Evolutionary conservation across 1,140 invertebrate species (phyloP), one percentile per base, ranked within the genome.

Genomic region (Aphelinus atriplicis): DNA sequence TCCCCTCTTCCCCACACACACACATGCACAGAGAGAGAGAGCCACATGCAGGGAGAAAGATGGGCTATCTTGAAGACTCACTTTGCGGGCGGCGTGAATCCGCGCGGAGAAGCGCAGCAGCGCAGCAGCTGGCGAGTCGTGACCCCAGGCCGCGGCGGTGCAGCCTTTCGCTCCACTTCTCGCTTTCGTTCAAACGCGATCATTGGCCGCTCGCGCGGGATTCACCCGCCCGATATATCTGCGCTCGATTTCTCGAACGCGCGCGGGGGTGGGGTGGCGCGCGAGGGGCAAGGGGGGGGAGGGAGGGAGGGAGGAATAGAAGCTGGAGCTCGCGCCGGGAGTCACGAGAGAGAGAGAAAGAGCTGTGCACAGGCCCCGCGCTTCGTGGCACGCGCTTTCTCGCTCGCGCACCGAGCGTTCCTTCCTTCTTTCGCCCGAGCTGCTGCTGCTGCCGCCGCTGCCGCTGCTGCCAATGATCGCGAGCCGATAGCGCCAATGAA

Each of bases 21-120:
- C 60, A 61, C 10, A 3, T 4, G 45, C 42, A 45, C 42, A 46
- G 42, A 45, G 3, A 61, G 26, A 46, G 42, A 62, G 26, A 61
- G 4, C 43, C 43, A n/a, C 61, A 63, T 48, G 10, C 46, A 58
- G 2, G 46, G 5, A 42, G 68, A 42, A n/a, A 64, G 69, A 72
- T 72, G 3, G 3, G 42, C 45, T 67, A 76, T 76, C 75, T 71
- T 72, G 75, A 76, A 72, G 75, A 76, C 75, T 76, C 69, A 76
- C 75, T 76, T 71, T 71, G 65, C 62, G 74, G 42, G 55, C 7
- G 3, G 6, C 51, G 51, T 53, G 9, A 6, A 53, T 53, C 4
- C 51, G 4, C 51, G 9, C 51, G 10, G 53, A 53, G 4, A 53
- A 4, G 51, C 9, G 9, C 9, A 53, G 51, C 51, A 4, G 51